A percentile compares a stretch with the other conserved stretches of the same genome.
phyloP scores from a whole-genome alignment of 2,888 invertebrate genomes.

The Trimorus sp. region DNA sequence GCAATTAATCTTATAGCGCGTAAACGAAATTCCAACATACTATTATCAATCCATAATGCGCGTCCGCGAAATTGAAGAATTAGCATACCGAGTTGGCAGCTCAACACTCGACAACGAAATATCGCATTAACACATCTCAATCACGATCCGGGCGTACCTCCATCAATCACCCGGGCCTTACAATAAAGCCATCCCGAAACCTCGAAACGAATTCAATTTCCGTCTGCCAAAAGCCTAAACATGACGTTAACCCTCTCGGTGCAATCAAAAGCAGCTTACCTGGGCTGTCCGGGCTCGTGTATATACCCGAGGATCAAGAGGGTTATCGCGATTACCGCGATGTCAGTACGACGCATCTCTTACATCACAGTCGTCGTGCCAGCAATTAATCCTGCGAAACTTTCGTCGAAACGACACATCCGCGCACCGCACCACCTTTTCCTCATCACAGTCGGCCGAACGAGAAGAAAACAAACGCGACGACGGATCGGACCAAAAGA shows the following conservation, averaged over 20 bases:
- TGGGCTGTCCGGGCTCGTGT: constrained; percentile 78
- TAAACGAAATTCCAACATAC: too few species aligned
- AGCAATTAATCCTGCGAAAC: constrained; percentile 74
- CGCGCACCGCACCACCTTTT: constrained; percentile 54
- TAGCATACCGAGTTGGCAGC: too few species aligned
- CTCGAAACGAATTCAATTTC: constrained; percentile 40
- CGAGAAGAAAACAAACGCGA: background rate
- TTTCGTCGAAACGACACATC: constrained; percentile 59
- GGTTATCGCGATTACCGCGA: constrained; percentile 82
- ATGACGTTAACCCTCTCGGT: constrained; percentile 34
- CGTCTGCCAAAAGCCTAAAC: constrained; percentile 42
- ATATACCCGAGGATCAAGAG: constrained; percentile 79
- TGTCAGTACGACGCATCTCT: constrained; percentile 81
- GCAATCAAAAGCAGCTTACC: constrained; percentile 71
- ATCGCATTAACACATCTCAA: constrained; percentile 31
- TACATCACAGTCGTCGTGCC: constrained; percentile 80
- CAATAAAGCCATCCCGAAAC: constrained; percentile 29
- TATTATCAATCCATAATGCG: too few species aligned
- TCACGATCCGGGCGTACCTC: background rate
- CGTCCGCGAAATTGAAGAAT: too few species aligned
- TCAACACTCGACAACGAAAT: too few species aligned
- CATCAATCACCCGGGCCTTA: constrained; percentile 36
- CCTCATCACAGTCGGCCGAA: constrained; percentile 58
- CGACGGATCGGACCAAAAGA: constrained; percentile 1
- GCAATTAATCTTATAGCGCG: too few species aligned